These are phyloP conservation scores for Epicampocera succincta DNA, from an alignment of 2,888 invertebrate species.

Conservation along the genomic window DNA sequence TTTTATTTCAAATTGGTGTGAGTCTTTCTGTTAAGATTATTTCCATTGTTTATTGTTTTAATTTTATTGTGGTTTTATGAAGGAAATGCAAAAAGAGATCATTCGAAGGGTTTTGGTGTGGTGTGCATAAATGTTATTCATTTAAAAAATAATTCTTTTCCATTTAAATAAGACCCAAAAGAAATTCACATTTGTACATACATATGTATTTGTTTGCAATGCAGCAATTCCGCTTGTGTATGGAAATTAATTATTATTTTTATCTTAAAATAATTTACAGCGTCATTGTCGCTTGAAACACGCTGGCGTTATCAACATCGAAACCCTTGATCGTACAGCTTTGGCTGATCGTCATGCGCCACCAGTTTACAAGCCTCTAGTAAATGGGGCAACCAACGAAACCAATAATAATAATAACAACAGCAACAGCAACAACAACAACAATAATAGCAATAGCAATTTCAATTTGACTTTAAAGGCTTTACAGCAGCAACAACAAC, in stretches of 20 bases:
- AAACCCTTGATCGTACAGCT: conserved; percentile 81
- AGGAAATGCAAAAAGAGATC: not conserved
- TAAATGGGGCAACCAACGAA: conserved; percentile 75
- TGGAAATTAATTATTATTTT: conserved; percentile 31
- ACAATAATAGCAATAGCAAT: conserved; percentile 22
- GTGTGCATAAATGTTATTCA: conserved; percentile 50
- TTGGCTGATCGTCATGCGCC: conserved; percentile 71
- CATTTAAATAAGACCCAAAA: conserved; percentile 9
- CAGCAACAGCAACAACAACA: conserved; percentile 34
- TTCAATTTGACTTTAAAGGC: conserved; percentile 71
- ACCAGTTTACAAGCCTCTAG: conserved; percentile 79
- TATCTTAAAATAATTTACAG: conserved; percentile 80
- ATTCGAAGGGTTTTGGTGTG: conserved; percentile 54
- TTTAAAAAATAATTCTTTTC: conserved; percentile 16
- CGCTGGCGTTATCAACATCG: conserved; percentile 88
- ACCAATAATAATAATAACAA: conserved; percentile 63
- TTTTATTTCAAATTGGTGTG: conserved; percentile 31
- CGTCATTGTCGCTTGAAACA: conserved; percentile 91
- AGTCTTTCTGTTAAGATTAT: conserved; percentile 19
- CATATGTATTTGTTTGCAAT: not conserved
- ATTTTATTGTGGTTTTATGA: conserved; percentile 16
- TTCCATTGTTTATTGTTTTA: not conserved
- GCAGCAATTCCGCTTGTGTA: not conserved
- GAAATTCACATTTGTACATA: not conserved
- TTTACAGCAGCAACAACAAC: conserved; percentile 68